A percentile compares a stretch with the other conserved stretches of the same genome.
These are phyloP conservation scores for Gryllus longicercus DNA, from an alignment of 2,888 invertebrate species.

Conservation along the genomic window DNA sequence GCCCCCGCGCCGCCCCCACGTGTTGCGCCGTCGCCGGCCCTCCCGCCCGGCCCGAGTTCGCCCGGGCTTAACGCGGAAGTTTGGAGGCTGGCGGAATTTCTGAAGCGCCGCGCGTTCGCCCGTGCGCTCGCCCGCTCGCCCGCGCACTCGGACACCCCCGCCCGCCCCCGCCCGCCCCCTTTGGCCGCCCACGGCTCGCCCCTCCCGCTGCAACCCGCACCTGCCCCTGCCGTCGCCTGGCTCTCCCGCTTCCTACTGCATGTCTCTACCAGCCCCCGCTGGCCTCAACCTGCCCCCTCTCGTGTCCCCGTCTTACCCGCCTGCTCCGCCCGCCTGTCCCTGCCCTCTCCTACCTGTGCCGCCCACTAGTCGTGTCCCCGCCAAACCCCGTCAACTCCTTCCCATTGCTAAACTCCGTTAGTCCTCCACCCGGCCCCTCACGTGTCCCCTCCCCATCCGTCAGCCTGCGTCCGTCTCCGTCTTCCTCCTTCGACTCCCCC, in stretches of 20 bases:
- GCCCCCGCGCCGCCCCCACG: not conserved
- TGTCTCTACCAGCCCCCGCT: not conserved
- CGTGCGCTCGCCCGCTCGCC: not conserved
- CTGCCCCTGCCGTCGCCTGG: not conserved
- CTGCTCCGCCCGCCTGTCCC: no score
- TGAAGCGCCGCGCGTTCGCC: not conserved
- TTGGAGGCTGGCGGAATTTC: constrained; percentile 8
- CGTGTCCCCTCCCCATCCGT: no score
- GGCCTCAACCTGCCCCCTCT: not conserved
- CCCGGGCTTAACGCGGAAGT: not conserved
- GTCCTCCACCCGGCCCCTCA: no score
- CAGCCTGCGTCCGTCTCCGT: no score
- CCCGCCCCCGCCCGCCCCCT: not conserved
- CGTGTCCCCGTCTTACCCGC: no score
- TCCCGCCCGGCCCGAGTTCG: not conserved
- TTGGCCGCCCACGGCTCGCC: not conserved
- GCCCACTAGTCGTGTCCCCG: no score
- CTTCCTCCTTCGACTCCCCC: no score
- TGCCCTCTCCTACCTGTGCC: no score
- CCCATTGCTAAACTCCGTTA: no score
- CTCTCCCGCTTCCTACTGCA: not conserved
- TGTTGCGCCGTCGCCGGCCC: not conserved
- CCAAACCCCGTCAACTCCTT: no score
- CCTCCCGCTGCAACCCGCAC: not conserved
- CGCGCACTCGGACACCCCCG: not conserved